These are phyloP conservation scores for Diplodus sargus DNA, from an alignment of 2,797 vertebrate genomes.

Conservation along the genomic window DNA sequence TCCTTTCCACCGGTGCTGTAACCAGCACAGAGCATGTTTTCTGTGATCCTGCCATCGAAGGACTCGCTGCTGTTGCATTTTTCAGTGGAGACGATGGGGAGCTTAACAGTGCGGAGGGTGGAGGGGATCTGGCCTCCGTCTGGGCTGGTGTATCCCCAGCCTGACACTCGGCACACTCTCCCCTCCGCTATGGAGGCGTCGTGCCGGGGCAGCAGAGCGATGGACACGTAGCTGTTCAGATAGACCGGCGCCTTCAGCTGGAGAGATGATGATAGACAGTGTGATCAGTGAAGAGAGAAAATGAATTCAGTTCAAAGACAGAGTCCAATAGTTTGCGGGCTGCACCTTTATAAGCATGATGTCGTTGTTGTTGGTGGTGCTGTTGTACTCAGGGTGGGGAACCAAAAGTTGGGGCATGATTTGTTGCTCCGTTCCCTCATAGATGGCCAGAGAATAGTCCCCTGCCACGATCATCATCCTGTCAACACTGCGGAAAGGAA, in stretches of 20 bases:
- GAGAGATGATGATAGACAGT: neutral
- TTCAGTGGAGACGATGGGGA: conserved; percentile 84
- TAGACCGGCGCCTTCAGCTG: conserved; percentile 83
- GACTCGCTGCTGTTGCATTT: conserved; percentile 86
- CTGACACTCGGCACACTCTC: conserved; percentile 85
- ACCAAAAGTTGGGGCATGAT: conserved; percentile 81
- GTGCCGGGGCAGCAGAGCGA: conserved; percentile 83
- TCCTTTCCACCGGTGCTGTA: conserved; percentile 85
- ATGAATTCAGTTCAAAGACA: neutral
- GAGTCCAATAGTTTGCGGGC: neutral
- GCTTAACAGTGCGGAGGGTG: conserved; percentile 81
- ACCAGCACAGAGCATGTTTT: conserved; percentile 89
- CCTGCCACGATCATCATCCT: conserved; percentile 86
- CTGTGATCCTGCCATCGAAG: conserved; percentile 84
- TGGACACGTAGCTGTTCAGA: conserved; percentile 83
- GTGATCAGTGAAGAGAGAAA: neutral
- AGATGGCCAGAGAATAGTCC: conserved; percentile 83
- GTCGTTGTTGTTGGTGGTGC: conserved; percentile 81
- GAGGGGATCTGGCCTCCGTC: conserved; percentile 75
- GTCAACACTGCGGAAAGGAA: conserved; percentile 63
- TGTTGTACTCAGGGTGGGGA: conserved; percentile 83
- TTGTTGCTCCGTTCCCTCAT: conserved; percentile 88
- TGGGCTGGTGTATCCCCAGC: conserved; percentile 86
- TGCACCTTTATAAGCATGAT: conserved; percentile 90
- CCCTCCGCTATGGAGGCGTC: conserved; percentile 72